These are phyloP conservation scores for Trichogramma evanescens DNA, from an alignment of 2,888 invertebrate species.

Conservation along the genomic window DNA sequence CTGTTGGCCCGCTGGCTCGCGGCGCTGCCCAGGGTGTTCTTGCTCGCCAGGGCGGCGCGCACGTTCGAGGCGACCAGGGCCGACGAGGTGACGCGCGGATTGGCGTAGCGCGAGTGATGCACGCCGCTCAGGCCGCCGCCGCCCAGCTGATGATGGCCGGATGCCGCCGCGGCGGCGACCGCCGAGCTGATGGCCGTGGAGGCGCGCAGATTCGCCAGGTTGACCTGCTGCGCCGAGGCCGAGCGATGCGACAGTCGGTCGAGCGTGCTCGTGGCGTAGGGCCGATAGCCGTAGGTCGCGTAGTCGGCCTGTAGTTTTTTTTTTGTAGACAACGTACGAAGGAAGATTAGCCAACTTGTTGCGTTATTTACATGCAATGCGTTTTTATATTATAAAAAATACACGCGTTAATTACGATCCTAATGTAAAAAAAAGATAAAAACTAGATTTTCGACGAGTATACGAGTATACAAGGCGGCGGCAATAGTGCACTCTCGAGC, in stretches of 20 bases:
- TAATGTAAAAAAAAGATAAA: too few relatives aligned
- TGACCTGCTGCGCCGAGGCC: conserved; percentile 58
- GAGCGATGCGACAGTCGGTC: conserved; percentile 61
- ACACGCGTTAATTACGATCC: too few relatives aligned
- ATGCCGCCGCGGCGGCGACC: conserved; percentile 16
- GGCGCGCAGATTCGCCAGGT: conserved; percentile 43
- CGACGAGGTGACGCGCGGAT: conserved; percentile 39
- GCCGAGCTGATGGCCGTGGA: conserved; percentile 45
- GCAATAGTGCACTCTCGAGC: too few relatives aligned
- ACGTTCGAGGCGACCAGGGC: conserved; percentile 37
- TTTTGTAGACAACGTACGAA: background rate
- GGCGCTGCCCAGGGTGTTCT: conserved; percentile 34
- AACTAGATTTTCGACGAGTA: too few relatives aligned
- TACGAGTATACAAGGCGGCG: too few relatives aligned
- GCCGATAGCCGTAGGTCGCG: conserved; percentile 56
- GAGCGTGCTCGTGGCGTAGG: conserved; percentile 58
- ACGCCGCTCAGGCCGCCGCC: too few relatives aligned
- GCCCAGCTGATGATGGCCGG: conserved; percentile 14
- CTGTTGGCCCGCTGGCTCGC: conserved; percentile 52
- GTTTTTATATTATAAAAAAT: too few relatives aligned
- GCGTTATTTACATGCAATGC: too few relatives aligned
- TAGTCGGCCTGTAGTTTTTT: conserved; percentile 30
- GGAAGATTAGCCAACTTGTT: too few relatives aligned
- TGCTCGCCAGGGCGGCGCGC: conserved; percentile 37
- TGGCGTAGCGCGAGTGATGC: background rate